phyloP scores from a whole-genome alignment of 2,113 vertebrate genomes.

The Sapayoa aenigma region DNA sequence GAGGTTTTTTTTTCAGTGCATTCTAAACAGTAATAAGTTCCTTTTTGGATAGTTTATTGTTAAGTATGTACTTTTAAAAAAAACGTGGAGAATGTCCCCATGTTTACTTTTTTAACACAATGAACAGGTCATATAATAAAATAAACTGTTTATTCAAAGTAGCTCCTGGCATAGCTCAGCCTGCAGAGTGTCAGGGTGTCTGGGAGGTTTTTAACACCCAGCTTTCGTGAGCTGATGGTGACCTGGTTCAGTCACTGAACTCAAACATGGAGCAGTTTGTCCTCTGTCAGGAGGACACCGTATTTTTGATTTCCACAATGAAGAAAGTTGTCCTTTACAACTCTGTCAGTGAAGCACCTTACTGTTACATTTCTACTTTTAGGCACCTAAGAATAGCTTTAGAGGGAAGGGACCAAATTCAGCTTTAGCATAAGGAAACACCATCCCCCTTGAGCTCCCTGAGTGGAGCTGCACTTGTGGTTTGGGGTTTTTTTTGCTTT shows the following conservation, averaged over 20 bases:
- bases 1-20: neutral
- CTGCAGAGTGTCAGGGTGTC: neutral
- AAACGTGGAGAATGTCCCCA: neutral
- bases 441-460: neutral
- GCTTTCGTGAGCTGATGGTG: neutral
- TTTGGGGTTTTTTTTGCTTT: neutral
- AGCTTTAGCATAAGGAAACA: neutral
- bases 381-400: neutral
- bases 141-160: neutral
- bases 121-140: neutral
- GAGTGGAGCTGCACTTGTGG: neutral
- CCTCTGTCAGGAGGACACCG: neutral
- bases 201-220: neutral
- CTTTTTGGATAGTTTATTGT: neutral
- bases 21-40: neutral
- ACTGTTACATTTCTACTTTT: neutral
- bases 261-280: neutral
- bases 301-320: neutral
- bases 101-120: neutral
- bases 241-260: neutral
- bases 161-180: neutral
- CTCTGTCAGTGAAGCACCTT: neutral
- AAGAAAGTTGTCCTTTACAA: neutral
- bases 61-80: neutral
- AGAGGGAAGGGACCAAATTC: neutral